phyloP scores from a whole-genome alignment of 2,113 vertebrate genomes.

The Melanostigma gelatinosum region DNA sequence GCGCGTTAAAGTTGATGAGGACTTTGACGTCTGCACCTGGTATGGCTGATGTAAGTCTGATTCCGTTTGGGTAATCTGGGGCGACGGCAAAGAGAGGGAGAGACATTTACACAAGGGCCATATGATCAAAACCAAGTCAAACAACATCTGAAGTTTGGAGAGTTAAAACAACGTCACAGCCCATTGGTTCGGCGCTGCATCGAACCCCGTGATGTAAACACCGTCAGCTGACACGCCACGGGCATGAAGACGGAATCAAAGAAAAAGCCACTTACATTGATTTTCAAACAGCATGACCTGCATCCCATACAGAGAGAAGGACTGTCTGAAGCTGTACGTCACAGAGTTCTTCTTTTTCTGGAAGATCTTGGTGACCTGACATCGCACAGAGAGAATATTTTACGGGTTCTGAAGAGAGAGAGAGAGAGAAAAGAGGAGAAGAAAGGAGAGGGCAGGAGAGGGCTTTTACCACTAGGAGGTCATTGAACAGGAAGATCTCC shows the following conservation, averaged over 20 bases:
- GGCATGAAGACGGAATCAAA: conserved; percentile 8
- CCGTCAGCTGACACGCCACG: conserved; percentile 22
- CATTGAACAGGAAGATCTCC: conserved; percentile 99
- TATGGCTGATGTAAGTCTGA: conserved; percentile 94
- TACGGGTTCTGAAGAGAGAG: background rate
- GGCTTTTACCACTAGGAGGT: conserved; percentile 93
- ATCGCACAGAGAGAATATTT: conserved; percentile 32
- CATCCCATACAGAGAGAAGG: conserved; percentile 97
- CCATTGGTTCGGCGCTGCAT: conserved; percentile 42
- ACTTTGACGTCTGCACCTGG: conserved; percentile 97
- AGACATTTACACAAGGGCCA: conserved; percentile 45
- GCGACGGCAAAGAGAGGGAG: conserved; percentile 33
- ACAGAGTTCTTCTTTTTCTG: conserved; percentile 99
- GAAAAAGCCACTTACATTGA: conserved; percentile 88
- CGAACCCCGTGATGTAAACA: conserved; percentile 51
- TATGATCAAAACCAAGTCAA: conserved; percentile 46
- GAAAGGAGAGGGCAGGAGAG: background rate
- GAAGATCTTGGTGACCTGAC: conserved; percentile 98
- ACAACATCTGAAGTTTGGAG: conserved; percentile 50
- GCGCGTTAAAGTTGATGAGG: conserved; percentile 98
- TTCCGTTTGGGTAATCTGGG: conserved; percentile 96
- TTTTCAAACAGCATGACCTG: conserved; percentile 98
- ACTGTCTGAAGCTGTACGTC: conserved; percentile 98
- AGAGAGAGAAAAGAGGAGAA: background rate
- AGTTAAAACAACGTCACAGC: conserved; percentile 49